Percentiles rank a stretch among this genome's conserved stretches.
These are phyloP conservation scores for Pseudococcus viburni DNA, from an alignment of 2,888 invertebrate species.

Conservation along the genomic window DNA sequence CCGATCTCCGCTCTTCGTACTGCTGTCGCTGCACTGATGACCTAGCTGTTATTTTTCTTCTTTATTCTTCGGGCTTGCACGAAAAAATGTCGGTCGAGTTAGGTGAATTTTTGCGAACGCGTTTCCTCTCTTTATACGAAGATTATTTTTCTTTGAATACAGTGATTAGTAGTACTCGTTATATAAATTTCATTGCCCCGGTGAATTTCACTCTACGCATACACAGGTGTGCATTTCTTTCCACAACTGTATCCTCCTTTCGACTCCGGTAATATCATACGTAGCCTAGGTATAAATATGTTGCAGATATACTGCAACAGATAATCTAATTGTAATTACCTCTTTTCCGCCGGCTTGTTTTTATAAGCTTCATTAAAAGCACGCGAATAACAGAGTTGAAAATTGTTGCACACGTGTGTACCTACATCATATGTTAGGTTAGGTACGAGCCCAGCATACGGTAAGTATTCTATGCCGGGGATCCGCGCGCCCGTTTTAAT, in stretches of 20 bases:
- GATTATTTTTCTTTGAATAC: neutral
- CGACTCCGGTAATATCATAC: neutral
- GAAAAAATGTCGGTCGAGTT: conserved; percentile 7
- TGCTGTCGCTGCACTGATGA: neutral
- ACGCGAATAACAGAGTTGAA: conserved; percentile 50
- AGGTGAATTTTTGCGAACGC: conserved; percentile 18
- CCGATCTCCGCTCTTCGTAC: neutral
- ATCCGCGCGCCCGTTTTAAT: conserved; percentile 3
- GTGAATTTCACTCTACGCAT: neutral
- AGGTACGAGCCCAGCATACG: neutral
- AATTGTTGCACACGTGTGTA: conserved; percentile 26
- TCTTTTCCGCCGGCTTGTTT: conserved; percentile 27
- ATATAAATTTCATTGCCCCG: neutral
- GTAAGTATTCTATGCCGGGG: neutral
- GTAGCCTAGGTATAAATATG: neutral
- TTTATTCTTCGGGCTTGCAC: neutral
- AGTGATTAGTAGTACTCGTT: neutral
- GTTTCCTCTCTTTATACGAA: neutral
- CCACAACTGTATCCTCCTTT: neutral
- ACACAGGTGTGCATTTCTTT: conserved; percentile 34
- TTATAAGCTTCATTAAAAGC: conserved; percentile 58
- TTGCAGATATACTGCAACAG: neutral
- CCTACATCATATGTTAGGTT: neutral
- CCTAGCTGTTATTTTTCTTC: neutral
- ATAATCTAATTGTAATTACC: conserved; percentile 32